These are phyloP conservation scores for Paracanthobrama guichenoti DNA, from an alignment of 2,113 vertebrate species.

Conservation along the genomic window DNA sequence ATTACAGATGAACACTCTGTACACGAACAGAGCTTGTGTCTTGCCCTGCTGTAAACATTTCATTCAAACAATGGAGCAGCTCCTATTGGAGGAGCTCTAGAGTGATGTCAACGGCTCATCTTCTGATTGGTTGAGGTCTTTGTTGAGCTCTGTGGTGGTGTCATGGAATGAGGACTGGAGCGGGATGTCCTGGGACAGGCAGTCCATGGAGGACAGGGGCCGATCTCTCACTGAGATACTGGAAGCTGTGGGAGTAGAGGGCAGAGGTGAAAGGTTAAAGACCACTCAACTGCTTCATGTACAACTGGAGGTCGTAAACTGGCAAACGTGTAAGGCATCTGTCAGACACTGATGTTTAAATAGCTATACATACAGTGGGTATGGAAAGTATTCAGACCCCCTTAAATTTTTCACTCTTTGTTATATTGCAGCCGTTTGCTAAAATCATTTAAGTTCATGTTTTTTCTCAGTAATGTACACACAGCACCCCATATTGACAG, in stretches of 20 bases:
- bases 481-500: too few relatives aligned
- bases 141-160: neutral
- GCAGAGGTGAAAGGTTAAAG: conserved; percentile 24
- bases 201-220: conserved; percentile 57
- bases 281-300: neutral
- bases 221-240: conserved; percentile 46
- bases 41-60: conserved; percentile 25
- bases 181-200: neutral
- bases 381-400: too few relatives aligned
- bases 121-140: conserved; percentile 36
- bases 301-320: neutral
- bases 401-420: too few relatives aligned
- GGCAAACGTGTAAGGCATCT: neutral
- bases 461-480: too few relatives aligned
- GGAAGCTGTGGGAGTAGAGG: conserved; percentile 47
- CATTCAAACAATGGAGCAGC: conserved; percentile 37
- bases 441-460: too few relatives aligned
- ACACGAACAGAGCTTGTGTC: neutral
- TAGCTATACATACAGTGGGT: too few relatives aligned
- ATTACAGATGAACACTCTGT: neutral
- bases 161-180: neutral
- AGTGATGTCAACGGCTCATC: conserved; percentile 55
- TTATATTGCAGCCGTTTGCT: too few relatives aligned
- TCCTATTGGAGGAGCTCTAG: conserved; percentile 25
- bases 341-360: neutral